These are phyloP conservation scores for Eciton burchellii DNA, from an alignment of 1,140 invertebrate genomes.

Conservation along the genomic window DNA sequence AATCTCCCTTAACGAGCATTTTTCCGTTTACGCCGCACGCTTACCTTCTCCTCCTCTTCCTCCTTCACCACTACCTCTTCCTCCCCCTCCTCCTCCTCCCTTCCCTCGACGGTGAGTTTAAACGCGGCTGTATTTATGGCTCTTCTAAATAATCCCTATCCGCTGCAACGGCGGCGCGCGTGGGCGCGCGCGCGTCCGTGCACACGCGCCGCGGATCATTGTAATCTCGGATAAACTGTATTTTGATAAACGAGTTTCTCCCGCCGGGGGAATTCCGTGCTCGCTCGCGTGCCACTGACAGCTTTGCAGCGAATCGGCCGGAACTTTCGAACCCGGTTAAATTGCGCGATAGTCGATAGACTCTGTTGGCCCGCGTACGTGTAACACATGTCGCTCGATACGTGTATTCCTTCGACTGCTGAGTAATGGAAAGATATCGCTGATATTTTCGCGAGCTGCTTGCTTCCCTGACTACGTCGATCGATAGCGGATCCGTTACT, in stretches of 20 bases:
- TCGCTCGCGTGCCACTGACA: slow-evolving; percentile 48
- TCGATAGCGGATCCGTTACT: background rate
- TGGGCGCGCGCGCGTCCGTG: slow-evolving; percentile 22
- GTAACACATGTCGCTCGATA: slow-evolving; percentile 47
- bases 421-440: background rate
- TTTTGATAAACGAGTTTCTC: slow-evolving; percentile 61
- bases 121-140: slow-evolving; percentile 64
- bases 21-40: slow-evolving; percentile 56
- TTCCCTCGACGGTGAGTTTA: slow-evolving; percentile 49
- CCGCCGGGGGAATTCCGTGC: slow-evolving; percentile 29
- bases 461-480: background rate
- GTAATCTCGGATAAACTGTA: slow-evolving; percentile 68
- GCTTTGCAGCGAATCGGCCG: slow-evolving; percentile 57
- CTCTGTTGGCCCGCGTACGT: slow-evolving; percentile 46
- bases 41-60: no score
- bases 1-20: slow-evolving; percentile 52
- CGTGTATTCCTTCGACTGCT: slow-evolving; percentile 24
- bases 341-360: slow-evolving; percentile 52
- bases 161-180: slow-evolving; percentile 1
- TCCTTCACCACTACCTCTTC: no score
- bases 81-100: no score
- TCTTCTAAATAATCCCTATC: slow-evolving; percentile 66
- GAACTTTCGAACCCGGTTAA: slow-evolving; percentile 60
- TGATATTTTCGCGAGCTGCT: slow-evolving; percentile 16
- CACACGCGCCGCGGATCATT: slow-evolving; percentile 49